Evolutionary conservation across 2,888 invertebrate genomes (phyloP).

Genomic region (Ctenicera cuprea): DNA sequence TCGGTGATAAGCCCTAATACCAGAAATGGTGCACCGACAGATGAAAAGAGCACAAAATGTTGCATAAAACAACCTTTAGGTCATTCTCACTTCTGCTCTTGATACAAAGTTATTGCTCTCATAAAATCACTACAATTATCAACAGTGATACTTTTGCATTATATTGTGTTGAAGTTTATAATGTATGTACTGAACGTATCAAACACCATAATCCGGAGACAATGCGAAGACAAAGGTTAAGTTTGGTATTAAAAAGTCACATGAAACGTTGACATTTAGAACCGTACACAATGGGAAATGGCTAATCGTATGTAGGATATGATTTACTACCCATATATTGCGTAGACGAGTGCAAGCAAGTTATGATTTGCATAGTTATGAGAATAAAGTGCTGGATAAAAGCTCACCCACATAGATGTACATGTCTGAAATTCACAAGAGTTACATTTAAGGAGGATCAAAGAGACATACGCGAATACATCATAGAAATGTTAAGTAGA

Average conservation of each 20-base stretch:
- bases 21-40: too few relatives aligned
- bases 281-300: conserved; percentile 35
- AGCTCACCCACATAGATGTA: conserved; percentile 30
- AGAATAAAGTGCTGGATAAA: conserved; percentile 14
- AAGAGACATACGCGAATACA: not conserved
- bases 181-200: not conserved
- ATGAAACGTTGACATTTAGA: conserved; percentile 42
- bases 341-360: conserved; percentile 30
- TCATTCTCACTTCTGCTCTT: too few relatives aligned
- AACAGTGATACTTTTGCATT: too few relatives aligned
- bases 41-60: too few relatives aligned
- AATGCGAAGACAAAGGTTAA: conserved; percentile 32
- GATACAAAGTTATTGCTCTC: too few relatives aligned
- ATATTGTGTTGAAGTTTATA: too few relatives aligned
- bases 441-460: not conserved
- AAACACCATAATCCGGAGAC: conserved; percentile 30
- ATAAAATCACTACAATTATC: too few relatives aligned
- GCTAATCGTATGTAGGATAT: conserved; percentile 44
- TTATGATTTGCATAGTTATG: conserved; percentile 36
- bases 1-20: too few relatives aligned
- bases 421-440: not conserved
- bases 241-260: conserved; percentile 31
- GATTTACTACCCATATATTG: conserved; percentile 37
- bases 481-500: too few relatives aligned
- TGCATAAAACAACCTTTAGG: too few relatives aligned